phyloP scores from a whole-genome alignment of 2,888 invertebrate genomes.

The Pandemis corylana region DNA sequence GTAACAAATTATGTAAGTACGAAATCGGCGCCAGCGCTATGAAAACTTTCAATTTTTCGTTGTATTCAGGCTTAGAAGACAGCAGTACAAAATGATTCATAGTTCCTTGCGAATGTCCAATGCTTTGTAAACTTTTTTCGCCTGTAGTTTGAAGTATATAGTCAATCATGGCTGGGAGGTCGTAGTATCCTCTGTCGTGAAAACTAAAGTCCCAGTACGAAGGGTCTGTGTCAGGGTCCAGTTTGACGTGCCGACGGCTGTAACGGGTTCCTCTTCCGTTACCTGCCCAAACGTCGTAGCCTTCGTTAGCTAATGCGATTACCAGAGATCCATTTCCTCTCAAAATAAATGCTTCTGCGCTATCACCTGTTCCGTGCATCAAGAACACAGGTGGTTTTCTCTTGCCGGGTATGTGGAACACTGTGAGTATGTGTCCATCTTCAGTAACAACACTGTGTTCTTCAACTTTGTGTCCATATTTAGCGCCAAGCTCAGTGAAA shows the following conservation, averaged over 20 bases:
- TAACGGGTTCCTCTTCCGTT: constrained; percentile 6
- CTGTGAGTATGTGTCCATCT: constrained; percentile 2
- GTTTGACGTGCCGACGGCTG: not conserved
- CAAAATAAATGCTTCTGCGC: not conserved
- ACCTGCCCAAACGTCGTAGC: constrained; percentile 1
- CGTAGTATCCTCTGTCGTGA: constrained; percentile 7
- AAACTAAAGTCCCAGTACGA: constrained; percentile 9
- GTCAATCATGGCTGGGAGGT: constrained; percentile 79
- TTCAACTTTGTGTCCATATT: constrained; percentile 50
- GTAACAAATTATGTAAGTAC: constrained; percentile 65
- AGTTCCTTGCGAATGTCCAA: constrained; percentile 88
- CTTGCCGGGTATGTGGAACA: not conserved
- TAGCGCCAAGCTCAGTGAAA: constrained; percentile 52
- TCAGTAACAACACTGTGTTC: constrained; percentile 41
- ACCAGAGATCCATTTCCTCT: constrained; percentile 5
- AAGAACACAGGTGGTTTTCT: not conserved
- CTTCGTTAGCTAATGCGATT: not conserved
- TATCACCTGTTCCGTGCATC: not conserved
- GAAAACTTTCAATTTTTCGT: constrained; percentile 79
- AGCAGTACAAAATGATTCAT: constrained; percentile 82
- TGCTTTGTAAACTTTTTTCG: constrained; percentile 81
- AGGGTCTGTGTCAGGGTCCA: not conserved
- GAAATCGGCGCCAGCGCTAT: constrained; percentile 85
- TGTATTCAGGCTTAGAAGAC: constrained; percentile 80
- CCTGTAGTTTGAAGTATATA: constrained; percentile 68